phyloP scores from a whole-genome alignment of 2,888 invertebrate genomes.

The Bembecia ichneumoniformis region DNA sequence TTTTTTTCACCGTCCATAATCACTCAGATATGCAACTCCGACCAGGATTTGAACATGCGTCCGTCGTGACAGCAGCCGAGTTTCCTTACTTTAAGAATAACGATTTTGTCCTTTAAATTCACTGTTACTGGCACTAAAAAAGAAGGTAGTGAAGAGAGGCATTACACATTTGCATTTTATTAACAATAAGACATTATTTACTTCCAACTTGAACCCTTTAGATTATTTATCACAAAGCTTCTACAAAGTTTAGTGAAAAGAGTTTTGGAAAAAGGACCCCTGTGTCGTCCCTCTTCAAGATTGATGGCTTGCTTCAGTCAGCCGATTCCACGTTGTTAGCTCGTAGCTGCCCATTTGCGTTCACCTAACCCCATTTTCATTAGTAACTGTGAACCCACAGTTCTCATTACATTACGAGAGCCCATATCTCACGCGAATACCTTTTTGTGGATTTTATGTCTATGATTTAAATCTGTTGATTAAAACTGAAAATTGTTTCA shows the following conservation, averaged over 20 bases:
- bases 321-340: constrained; percentile 28
- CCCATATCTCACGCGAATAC: background rate
- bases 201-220: constrained; percentile 32
- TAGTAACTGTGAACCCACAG: constrained; percentile 31
- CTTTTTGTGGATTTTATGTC: background rate
- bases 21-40: no score
- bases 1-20: no score
- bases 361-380: constrained; percentile 34
- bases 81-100: no score
- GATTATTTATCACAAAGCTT: constrained; percentile 55
- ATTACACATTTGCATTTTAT: no score
- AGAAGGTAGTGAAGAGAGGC: no score
- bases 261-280: constrained; percentile 15
- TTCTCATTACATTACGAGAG: constrained; percentile 20
- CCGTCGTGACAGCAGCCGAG: no score
- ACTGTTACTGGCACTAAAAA: no score
- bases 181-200: constrained; percentile 25
- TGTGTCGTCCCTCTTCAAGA: constrained; percentile 53
- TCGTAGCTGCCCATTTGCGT: constrained; percentile 24
- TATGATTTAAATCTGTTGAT: background rate
- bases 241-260: constrained; percentile 55
- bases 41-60: no score
- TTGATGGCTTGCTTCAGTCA: constrained; percentile 51
- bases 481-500: background rate
- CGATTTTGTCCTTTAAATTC: no score